Evolutionary conservation across 2,113 vertebrate species (phyloP).

Genomic region (Hemiscyllium ocellatum): DNA sequence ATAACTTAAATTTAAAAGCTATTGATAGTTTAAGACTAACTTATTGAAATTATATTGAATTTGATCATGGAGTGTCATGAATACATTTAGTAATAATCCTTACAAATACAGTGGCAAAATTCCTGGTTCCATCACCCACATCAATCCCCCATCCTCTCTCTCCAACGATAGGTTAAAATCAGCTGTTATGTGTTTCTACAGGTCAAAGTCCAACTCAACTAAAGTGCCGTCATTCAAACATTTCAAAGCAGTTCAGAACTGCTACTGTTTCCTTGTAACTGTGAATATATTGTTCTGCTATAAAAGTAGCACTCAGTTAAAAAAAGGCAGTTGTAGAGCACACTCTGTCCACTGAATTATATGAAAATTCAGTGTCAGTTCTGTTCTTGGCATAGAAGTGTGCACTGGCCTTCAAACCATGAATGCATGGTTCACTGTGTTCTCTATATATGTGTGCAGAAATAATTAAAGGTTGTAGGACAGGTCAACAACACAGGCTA

Average conservation of each 20-base stretch:
- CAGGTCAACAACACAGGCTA: too few species aligned
- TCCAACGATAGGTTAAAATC: neutral
- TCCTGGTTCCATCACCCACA: neutral
- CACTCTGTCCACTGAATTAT: neutral
- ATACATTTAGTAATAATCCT: neutral
- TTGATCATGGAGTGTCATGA: neutral
- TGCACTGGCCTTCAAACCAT: too few species aligned
- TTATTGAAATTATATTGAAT: neutral
- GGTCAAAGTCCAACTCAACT: neutral
- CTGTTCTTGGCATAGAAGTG: too few species aligned
- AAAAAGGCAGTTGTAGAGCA: neutral
- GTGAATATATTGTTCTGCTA: neutral
- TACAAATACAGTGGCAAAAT: neutral
- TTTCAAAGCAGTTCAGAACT: neutral
- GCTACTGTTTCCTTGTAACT: neutral
- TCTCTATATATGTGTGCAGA: too few species aligned
- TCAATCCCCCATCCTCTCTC: too few species aligned
- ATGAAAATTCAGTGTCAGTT: neutral
- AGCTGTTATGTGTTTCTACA: neutral
- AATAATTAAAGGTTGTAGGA: too few species aligned
- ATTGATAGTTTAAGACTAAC: neutral
- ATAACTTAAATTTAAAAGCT: neutral
- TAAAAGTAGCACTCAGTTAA: neutral
- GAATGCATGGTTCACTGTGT: too few species aligned
- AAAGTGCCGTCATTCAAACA: neutral